Conservation (phyloP, 2,113 vertebrate genomes). For the Crocuta crocuta region DNA sequence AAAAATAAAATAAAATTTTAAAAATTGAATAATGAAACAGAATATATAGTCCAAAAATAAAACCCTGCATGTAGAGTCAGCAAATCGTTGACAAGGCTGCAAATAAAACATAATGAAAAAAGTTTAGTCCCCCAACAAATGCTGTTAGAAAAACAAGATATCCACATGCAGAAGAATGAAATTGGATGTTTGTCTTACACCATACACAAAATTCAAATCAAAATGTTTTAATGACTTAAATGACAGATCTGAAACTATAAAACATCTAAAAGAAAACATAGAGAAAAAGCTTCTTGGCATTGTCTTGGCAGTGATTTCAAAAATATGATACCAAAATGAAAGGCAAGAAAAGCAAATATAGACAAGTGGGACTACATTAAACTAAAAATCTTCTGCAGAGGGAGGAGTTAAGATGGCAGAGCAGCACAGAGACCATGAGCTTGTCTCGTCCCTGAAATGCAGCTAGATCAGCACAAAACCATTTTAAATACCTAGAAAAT, state of each 20-base stretch:
- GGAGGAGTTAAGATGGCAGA: too few relatives aligned
- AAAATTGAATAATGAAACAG: not conserved
- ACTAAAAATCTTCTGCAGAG: not conserved
- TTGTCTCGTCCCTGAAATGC: too few relatives aligned
- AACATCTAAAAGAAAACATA: not conserved
- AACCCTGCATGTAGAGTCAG: not conserved
- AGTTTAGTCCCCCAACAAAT: not conserved
- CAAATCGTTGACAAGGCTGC: not conserved
- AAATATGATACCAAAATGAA: not conserved
- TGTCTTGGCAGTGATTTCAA: not conserved
- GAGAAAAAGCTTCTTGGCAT: not conserved
- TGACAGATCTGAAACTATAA: not conserved
- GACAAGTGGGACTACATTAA: not conserved
- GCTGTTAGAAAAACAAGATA: not conserved
- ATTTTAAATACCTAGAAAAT: too few relatives aligned
- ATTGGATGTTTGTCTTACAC: not conserved
- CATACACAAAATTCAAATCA: not conserved
- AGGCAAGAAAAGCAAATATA: not conserved
- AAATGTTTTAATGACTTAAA: not conserved
- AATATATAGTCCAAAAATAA: not conserved
- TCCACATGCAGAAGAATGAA: not conserved
- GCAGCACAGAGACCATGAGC: too few relatives aligned
- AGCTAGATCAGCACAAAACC: too few relatives aligned
- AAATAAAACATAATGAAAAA: not conserved
- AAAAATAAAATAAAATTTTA: too few relatives aligned